These are phyloP conservation scores for Chrysomallon squamiferum DNA, from an alignment of 1,140 invertebrate genomes.

Conservation along the genomic window DNA sequence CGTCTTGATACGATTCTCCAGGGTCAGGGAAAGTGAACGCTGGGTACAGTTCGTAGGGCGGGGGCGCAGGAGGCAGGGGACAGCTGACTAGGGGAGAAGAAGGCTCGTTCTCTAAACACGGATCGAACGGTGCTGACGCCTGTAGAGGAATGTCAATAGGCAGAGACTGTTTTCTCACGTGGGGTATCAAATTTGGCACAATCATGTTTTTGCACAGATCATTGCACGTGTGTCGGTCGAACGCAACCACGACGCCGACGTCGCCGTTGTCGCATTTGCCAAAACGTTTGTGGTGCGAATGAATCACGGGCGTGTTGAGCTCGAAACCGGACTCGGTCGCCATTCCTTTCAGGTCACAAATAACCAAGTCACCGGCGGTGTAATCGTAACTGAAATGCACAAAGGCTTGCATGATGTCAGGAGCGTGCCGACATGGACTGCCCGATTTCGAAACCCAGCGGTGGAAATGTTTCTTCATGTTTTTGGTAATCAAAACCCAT, in stretches of 20 bases:
- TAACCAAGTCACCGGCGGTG: neutral
- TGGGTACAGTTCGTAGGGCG: no score
- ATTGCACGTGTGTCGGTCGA: neutral
- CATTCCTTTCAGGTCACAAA: neutral
- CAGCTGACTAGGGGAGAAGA: no score
- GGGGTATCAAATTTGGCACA: neutral
- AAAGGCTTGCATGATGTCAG: neutral
- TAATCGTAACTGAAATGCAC: conserved; percentile 1
- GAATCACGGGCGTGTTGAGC: neutral
- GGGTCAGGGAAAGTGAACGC: no score
- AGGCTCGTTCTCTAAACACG: no score
- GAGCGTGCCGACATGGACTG: neutral
- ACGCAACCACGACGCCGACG: neutral
- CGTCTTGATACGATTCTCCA: no score
- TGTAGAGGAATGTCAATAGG: no score
- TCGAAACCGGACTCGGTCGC: neutral
- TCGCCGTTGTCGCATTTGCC: neutral
- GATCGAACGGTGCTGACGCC: no score
- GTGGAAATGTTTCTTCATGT: neutral
- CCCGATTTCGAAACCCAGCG: neutral
- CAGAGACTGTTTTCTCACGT: no score
- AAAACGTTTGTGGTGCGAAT: neutral
- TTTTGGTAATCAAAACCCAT: neutral
- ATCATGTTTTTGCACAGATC: neutral
- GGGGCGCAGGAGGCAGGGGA: no score